A percentile compares a stretch with the other conserved stretches of the same genome.
These are phyloP conservation scores for Petrophora chlorosata DNA, from an alignment of 2,888 invertebrate genomes.

Conservation along the genomic window DNA sequence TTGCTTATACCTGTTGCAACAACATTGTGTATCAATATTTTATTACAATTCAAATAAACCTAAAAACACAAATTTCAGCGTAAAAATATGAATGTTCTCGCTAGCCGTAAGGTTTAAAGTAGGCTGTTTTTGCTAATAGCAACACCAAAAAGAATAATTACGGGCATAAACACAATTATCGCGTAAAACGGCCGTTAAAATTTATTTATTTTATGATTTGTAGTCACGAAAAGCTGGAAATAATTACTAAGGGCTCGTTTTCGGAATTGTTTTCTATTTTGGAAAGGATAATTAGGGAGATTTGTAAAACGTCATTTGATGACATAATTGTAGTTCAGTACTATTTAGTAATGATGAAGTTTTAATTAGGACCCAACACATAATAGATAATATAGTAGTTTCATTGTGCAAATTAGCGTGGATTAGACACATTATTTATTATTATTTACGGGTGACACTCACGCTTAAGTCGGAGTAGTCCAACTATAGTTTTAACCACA, in stretches of 20 bases:
- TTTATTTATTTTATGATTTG: constrained; percentile 48
- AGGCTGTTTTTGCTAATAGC: constrained; percentile 35
- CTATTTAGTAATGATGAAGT: neutral
- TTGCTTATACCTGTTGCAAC: too few relatives aligned
- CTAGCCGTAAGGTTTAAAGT: constrained; percentile 10
- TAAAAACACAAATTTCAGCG: too few relatives aligned
- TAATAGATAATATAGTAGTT: too few relatives aligned
- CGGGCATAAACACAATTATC: constrained; percentile 46
- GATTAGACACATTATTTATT: too few relatives aligned
- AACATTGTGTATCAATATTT: too few relatives aligned
- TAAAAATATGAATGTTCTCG: neutral
- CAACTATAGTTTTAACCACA: too few relatives aligned
- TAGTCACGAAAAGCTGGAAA: constrained; percentile 44
- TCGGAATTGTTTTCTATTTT: constrained; percentile 24
- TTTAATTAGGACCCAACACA: neutral
- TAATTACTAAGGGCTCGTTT: constrained; percentile 23
- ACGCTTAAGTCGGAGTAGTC: too few relatives aligned
- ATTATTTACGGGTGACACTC: too few relatives aligned
- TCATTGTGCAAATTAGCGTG: too few relatives aligned
- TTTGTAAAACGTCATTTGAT: constrained; percentile 8
- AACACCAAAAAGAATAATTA: constrained; percentile 46
- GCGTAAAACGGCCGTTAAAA: constrained; percentile 40
- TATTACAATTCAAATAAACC: too few relatives aligned
- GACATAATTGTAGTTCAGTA: neutral
- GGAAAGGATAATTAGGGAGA: constrained; percentile 22